Evolutionary conservation across 2,888 invertebrate genomes (phyloP).

Genomic region (Chorisops tibialis): DNA sequence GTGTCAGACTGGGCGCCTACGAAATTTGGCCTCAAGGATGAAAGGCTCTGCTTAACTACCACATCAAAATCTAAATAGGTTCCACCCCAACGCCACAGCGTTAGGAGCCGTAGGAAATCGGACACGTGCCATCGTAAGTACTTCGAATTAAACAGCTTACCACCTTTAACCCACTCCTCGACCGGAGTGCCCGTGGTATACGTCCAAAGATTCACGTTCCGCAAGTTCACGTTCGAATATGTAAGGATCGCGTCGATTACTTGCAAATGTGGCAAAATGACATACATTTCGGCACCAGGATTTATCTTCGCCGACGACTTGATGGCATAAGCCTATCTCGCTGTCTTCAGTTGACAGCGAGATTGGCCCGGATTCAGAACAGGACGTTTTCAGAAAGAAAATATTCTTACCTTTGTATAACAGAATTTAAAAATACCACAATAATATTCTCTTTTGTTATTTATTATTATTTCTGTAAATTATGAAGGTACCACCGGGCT

Average conservation of each 20-base stretch:
- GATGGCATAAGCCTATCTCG: slow-evolving; percentile 49
- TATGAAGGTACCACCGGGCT: no score
- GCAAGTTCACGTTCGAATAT: slow-evolving; percentile 45
- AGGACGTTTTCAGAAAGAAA: slow-evolving; percentile 52
- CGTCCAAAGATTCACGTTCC: slow-evolving; percentile 44
- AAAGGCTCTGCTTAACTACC: slow-evolving; percentile 61
- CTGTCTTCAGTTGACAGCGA: slow-evolving; percentile 38
- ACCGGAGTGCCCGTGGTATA: slow-evolving; percentile 47
- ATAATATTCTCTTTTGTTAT: no score
- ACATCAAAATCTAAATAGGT: slow-evolving; percentile 75
- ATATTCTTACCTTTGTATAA: slow-evolving; percentile 47
- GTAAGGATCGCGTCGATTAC: slow-evolving; percentile 40
- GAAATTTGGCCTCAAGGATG: slow-evolving; percentile 55
- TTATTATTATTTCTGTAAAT: no score
- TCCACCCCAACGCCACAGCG: slow-evolving; percentile 71
- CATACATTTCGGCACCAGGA: slow-evolving; percentile 45
- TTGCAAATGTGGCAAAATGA: slow-evolving; percentile 42
- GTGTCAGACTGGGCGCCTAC: slow-evolving; percentile 61
- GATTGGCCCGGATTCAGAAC: slow-evolving; percentile 34
- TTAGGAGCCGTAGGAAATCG: slow-evolving; percentile 46
- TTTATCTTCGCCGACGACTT: slow-evolving; percentile 49
- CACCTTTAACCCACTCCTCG: slow-evolving; percentile 44
- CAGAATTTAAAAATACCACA: no score
- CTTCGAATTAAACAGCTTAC: slow-evolving; percentile 38
- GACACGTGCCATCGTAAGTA: slow-evolving; percentile 44